Evolutionary conservation across 2,888 invertebrate species (phyloP), one percentile per base, ranked within the genome.

Genomic region (Thera obeliscata): DNA sequence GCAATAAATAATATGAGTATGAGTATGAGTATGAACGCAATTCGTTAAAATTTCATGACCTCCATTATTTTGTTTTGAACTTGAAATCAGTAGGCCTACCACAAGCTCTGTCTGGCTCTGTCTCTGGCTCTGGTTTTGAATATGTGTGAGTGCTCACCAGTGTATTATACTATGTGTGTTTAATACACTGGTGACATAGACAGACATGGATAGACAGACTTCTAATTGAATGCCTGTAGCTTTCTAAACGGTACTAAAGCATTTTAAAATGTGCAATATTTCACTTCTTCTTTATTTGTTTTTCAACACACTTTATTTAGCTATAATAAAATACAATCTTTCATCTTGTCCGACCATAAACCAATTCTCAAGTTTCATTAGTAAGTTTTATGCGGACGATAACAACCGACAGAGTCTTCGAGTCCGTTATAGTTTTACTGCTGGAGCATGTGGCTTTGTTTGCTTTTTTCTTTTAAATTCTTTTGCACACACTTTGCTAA

Each of bases 341-440:
- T 61, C 61, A 66, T 62, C 66, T 66, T 66, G 52, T 66, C 9
- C 52, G 49, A 50, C 63, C 63, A 67, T 67, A 67, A 67, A 67
- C 35, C 64, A 67, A 60, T 69, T 74, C 71, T 70, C 70, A 56
- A 63, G 69, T 74, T 74, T 72, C 68, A 69, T 74, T 70, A 74
- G 65, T 70, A 64, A 60, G 59, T 69, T 71, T 66, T 74, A 74
- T 62, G 61, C 64, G 38, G 11, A 64, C 65, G 61, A 66, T 71
- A 67, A 70, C 60, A 8, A 59, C 46, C 54, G 62, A 61, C 56
- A 46, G 60, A 43, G 50, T 41, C 52, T 57, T 46, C 0, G 11
- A 52, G 33, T 50, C 61, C 61, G 66, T 61, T 61, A 50, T 65
- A 56, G 49, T 56, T 49, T 55, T 12, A 55, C 55, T 61, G 46